Evolutionary conservation across 2,797 vertebrate genomes (phyloP).

Genomic region (Micromesistius poutassou): DNA sequence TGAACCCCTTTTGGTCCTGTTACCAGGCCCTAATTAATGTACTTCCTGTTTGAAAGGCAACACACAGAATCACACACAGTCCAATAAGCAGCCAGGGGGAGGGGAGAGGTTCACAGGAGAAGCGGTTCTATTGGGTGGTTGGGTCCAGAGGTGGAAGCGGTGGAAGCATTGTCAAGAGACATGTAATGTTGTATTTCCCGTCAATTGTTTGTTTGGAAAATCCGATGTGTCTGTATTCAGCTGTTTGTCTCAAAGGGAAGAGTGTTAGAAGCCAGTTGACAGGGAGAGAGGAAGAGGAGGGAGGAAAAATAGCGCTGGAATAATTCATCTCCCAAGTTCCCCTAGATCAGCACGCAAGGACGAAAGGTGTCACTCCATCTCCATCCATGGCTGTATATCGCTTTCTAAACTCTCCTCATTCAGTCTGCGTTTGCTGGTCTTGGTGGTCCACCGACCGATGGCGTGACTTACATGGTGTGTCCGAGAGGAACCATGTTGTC

Average conservation of each 20-base stretch:
- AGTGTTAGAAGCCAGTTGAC: slow-evolving; percentile 3
- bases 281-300: slow-evolving; percentile 18
- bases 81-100: neutral
- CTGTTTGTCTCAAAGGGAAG: slow-evolving; percentile 52
- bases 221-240: slow-evolving; percentile 21
- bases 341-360: neutral
- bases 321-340: neutral
- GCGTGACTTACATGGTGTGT: slow-evolving; percentile 53
- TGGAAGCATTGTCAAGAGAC: slow-evolving; percentile 1
- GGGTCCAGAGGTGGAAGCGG: neutral
- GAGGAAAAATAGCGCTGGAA: slow-evolving; percentile 17
- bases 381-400: slow-evolving; percentile 69
- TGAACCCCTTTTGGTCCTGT: slow-evolving; percentile 24
- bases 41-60: neutral
- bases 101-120: neutral
- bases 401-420: slow-evolving; percentile 59
- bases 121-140: neutral
- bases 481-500: slow-evolving; percentile 9
- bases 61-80: neutral
- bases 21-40: slow-evolving; percentile 11
- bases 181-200: slow-evolving; percentile 19
- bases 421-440: slow-evolving; percentile 44
- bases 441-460: slow-evolving; percentile 39
- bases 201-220: slow-evolving; percentile 1
- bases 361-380: slow-evolving; percentile 58